Evolutionary conservation across 1,140 invertebrate species (phyloP).

Genomic region (Achatina immaculata): DNA sequence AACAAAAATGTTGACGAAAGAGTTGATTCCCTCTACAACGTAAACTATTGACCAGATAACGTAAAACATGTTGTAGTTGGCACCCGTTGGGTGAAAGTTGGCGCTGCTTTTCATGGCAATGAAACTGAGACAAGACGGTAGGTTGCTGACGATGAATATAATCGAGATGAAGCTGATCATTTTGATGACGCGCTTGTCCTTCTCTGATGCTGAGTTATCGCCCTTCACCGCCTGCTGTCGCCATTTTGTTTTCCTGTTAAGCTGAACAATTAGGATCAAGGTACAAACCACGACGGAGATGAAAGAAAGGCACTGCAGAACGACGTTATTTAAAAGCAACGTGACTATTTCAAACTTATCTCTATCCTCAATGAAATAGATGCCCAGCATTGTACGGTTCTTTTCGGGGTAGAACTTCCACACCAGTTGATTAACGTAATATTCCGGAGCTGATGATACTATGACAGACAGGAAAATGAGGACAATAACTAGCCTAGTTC

Average conservation of each 20-base stretch:
- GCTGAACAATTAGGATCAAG: neutral
- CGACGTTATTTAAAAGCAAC: neutral
- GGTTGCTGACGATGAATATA: neutral
- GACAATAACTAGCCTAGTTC: no score
- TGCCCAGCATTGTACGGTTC: neutral
- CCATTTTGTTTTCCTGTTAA: neutral
- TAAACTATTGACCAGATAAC: neutral
- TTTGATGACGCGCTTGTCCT: slow-evolving; percentile 11
- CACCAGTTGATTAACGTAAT: no score
- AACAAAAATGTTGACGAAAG: neutral
- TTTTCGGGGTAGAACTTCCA: no score
- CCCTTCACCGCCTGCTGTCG: neutral
- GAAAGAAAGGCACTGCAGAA: neutral
- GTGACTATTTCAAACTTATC: neutral
- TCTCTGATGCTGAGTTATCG: neutral
- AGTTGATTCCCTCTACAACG: neutral
- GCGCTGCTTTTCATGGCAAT: neutral
- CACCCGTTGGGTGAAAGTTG: neutral
- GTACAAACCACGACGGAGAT: neutral
- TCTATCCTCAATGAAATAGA: neutral
- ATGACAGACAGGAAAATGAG: no score
- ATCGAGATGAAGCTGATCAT: neutral
- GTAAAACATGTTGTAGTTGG: neutral
- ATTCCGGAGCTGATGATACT: no score
- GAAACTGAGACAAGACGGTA: neutral